Base-by-base conservation (phyloP, 2,888 invertebrate species). In the Stenolophus ochropezus region DNA sequence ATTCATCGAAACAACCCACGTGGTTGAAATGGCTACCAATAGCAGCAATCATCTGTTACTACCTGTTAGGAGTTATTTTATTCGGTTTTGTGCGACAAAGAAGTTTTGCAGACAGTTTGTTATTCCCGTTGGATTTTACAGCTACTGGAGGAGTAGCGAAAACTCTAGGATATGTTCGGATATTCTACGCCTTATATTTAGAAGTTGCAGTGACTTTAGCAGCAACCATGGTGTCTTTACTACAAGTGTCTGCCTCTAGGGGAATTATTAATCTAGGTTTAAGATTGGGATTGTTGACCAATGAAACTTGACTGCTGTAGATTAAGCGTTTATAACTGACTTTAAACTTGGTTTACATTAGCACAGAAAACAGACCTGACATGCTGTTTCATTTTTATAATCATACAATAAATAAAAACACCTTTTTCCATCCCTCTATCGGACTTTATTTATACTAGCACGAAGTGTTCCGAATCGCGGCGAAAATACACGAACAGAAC, bases 111-210 rank as follows among this genome's bases (percentile, higher is more conserved):
- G 93, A 93, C 58, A 89, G 91, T 82, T 86, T 93, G 18, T 90
- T 94, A 88, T 94, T 94, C 85, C 94, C 94, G 0, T 85, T 94
- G 83, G 93, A 94, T 86, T 94, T 94, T 85, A 94, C 94, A 4
- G 93, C 93, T 0, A 92, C 92, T 0, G 94, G 94, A 0, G 94
- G 94, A 1, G 91, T 94, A 27, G 93, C 93, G 4, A 90, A 89
- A 20, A 92, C 93, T 23, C 88, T 90, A 71, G 91, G 92, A 1
- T 89, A 91, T 85, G 90, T 93, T 11, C 90, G 94, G 11, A 89
- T 94, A 21, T 86, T 93, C 1, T 94, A 94, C 86, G 94, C 92
- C 0, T 86, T 94, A 20, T 94, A 94, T 88, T 90, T 94, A 82
- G 94, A 94, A 85, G 91, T 93, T 56, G 94, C 93, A 0, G 93